A percentile compares a stretch with the other conserved stretches of the same genome.
These are phyloP conservation scores for Trematomus bernacchii DNA, from an alignment of 2,797 vertebrate genomes.

Conservation along the genomic window DNA sequence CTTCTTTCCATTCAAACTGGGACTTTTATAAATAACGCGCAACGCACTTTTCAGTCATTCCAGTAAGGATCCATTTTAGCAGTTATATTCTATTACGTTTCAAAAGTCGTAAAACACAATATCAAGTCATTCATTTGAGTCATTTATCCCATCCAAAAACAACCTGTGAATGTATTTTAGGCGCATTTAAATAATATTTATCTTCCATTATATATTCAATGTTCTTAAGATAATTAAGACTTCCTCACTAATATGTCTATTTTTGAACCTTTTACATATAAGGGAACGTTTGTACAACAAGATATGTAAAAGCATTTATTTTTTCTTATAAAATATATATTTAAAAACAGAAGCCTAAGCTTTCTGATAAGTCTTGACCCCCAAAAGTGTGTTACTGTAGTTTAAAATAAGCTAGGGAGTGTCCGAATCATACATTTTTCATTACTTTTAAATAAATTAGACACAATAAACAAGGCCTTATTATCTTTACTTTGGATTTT, in stretches of 20 bases:
- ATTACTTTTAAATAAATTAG: too few relatives aligned
- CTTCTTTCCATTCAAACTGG: conserved; percentile 21
- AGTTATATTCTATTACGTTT: background rate
- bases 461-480: too few relatives aligned
- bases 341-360: background rate
- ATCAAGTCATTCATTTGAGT: too few relatives aligned
- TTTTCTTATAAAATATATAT: background rate
- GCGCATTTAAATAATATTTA: conserved; percentile 11
- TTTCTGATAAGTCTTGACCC: too few relatives aligned
- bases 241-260: background rate
- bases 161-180: conserved; percentile 1
- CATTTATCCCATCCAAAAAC: background rate
- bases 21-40: conserved; percentile 49
- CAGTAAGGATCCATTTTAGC: conserved; percentile 4
- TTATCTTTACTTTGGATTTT: background rate
- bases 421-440: background rate
- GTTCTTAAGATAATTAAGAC: background rate
- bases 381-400: background rate
- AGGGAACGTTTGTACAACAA: background rate
- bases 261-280: background rate
- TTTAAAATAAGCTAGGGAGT: background rate
- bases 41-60: conserved; percentile 57
- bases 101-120: too few relatives aligned
- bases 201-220: background rate
- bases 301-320: background rate